Base-by-base conservation (phyloP, 1,140 invertebrate genomes). In the Scaptomyza pallida region DNA sequence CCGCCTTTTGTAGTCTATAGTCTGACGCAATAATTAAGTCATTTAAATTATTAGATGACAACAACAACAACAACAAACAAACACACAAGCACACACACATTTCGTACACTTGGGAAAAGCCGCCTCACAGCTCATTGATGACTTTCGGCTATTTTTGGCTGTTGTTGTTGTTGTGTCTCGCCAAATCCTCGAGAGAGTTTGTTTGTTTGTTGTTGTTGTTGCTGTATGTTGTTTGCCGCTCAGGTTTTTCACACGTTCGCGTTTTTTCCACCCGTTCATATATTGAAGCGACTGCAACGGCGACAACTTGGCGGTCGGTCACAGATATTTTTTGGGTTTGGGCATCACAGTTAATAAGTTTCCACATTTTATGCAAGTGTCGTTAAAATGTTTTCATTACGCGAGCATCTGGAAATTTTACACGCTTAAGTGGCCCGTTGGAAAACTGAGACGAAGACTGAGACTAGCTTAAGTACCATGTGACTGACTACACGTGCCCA, bases 11-110 rank as follows among this genome's bases (percentile, higher is more conserved):
- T 82, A 68, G 55, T 78, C 74, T 65, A 63, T 69, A 78, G 82
- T 88, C 82, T 88, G 82, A 88, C 82, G 83, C 82, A 88, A 88
- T 88, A 88, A 88, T 88, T 78, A 88, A 88, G 82, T 82, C 83
- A 88, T 78, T 88, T 88, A 78, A 88, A 75, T 82, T 88, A 88
- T 88, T 88, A 88, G 82, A 88, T 82, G 83, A 86, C 82, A 77
- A 68, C 78, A 73, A 82, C 63, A 72, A 50, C 62, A 80, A 65
- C 33, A 57, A 50, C n/a, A 37, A 37, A 51, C 10, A 44, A 17
- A 40, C 44, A 51, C 37, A 65, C 16, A 64, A 68, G 56, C 17
- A 50, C 40, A 75, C 26, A 65, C 15, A 55, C 40, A 56, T 40
- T 33, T 26, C 44, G 17, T 30, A 68, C 45, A 59, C 62, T 59